phyloP scores from a whole-genome alignment of 2,797 vertebrate genomes.

The Tapera naevia region DNA sequence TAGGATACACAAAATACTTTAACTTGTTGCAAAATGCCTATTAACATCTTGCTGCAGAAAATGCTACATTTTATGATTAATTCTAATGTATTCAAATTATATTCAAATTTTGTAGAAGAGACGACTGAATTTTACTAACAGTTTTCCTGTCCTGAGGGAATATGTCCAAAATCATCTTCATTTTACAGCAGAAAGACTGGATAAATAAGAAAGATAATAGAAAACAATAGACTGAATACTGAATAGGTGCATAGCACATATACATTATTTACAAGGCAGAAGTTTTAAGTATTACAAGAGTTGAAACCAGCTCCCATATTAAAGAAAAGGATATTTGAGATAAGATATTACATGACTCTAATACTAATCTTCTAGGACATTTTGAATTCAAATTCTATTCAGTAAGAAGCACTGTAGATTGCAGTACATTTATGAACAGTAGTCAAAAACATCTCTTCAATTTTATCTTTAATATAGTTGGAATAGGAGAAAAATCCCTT shows the following conservation, averaged over 20 bases:
- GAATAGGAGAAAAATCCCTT: background rate
- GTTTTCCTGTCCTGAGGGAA: background rate
- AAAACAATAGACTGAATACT: constrained; percentile 25
- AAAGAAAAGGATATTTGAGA: background rate
- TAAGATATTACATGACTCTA: background rate
- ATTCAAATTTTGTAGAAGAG: constrained; percentile 23
- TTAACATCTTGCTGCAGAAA: background rate
- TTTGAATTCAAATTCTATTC: background rate
- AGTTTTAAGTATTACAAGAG: background rate
- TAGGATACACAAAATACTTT: background rate
- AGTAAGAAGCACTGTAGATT: background rate
- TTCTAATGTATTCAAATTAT: constrained; percentile 44
- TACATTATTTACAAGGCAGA: constrained; percentile 54
- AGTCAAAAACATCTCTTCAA: background rate
- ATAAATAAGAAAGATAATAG: constrained; percentile 36
- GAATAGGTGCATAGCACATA: background rate
- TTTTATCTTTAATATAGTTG: background rate
- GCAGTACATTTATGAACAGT: background rate
- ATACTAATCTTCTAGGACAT: background rate
- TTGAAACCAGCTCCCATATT: background rate
- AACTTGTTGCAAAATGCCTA: background rate
- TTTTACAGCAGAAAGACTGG: background rate
- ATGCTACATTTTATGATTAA: background rate
- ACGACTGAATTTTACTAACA: constrained; percentile 2
- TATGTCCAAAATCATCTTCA: constrained; percentile 12